Evolutionary conservation across 1,140 invertebrate species (phyloP), one percentile per base, ranked within the genome.

Genomic region (Vanessa atalanta): DNA sequence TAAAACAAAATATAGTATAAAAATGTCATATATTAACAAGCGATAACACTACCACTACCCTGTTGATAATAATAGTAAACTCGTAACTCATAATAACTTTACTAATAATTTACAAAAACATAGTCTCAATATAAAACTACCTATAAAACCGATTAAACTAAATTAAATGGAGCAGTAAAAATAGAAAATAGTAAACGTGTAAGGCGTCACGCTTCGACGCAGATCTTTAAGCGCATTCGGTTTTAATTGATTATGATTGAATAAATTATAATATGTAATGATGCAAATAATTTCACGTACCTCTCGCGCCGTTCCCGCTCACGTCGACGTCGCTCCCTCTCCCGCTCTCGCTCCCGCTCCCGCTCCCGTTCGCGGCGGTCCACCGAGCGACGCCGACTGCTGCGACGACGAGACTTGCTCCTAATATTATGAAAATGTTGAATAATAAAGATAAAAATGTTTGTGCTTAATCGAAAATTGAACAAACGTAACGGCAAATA

Each of bases 271-370:
- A 43, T 43, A 43, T 43, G 48, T 14, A n/a, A 50, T 15, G 2
- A 15, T n/a, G n/a, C 5, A 16, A 55, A 55, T 16, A 26, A 57
- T 3, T 9, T 0, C 3, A 9, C 53, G 76, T 77, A 85, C 91
- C 85, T 90, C 79, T 90, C 88, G 68, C 86, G 72, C 47, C 85
- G 72, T 66, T 90, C 88, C 4, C 88, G 83, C 16, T 77, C 89
- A 74, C 82, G 91, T 81, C 94, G 83, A 86, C 93, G 83, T 79
- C 94, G 82, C 65, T 93, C 93, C 15, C 92, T 77, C 64, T 93
- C 91, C 8, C 89, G 78, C 73, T 94, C 77, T 81, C 88, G 76
- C 87, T 76, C 94, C 72, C 77, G 93, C 86, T 76, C 94, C 81
- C 88, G 76, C 89, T 77, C 94, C 68, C 77, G 92, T 85, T 76